Evolutionary conservation across 2,797 vertebrate genomes (phyloP).

Genomic region (Coracias cyanogaster): DNA sequence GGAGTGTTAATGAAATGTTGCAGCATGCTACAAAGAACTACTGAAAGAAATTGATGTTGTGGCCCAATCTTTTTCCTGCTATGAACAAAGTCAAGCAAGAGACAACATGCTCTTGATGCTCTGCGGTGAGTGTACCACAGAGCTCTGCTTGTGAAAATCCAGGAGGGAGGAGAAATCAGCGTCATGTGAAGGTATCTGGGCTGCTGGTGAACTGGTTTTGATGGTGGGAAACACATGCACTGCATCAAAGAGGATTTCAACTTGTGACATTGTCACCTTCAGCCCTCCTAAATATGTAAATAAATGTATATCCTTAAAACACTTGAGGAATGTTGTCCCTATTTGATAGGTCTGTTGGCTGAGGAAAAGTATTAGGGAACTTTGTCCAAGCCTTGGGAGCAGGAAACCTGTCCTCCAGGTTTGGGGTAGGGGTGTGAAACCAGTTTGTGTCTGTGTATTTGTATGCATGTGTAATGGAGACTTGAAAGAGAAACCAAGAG

Average conservation of each 20-base stretch:
- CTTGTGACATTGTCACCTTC: not conserved
- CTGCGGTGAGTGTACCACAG: not conserved
- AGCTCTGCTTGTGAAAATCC: not conserved
- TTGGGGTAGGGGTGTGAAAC: not conserved
- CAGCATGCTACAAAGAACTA: not conserved
- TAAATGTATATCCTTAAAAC: not conserved
- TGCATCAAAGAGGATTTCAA: not conserved
- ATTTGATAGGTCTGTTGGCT: not conserved
- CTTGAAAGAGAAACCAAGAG: not conserved
- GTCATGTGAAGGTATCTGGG: not conserved
- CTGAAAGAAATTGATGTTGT: not conserved
- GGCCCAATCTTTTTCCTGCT: not conserved
- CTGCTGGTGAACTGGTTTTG: not conserved
- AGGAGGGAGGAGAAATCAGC: not conserved
- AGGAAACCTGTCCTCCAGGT: not conserved
- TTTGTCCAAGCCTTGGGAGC: not conserved
- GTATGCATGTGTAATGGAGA: fast-evolving
- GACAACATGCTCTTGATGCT: fast-evolving
- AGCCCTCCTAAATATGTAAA: not conserved
- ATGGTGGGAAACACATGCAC: not conserved
- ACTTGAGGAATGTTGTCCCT: not conserved
- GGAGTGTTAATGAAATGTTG: not conserved
- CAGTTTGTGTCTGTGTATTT: not conserved
- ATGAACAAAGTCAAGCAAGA: not conserved
- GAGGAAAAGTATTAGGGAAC: not conserved